Conservation (phyloP, 1,140 invertebrate genomes). For the Drosophila nikananu region DNA sequence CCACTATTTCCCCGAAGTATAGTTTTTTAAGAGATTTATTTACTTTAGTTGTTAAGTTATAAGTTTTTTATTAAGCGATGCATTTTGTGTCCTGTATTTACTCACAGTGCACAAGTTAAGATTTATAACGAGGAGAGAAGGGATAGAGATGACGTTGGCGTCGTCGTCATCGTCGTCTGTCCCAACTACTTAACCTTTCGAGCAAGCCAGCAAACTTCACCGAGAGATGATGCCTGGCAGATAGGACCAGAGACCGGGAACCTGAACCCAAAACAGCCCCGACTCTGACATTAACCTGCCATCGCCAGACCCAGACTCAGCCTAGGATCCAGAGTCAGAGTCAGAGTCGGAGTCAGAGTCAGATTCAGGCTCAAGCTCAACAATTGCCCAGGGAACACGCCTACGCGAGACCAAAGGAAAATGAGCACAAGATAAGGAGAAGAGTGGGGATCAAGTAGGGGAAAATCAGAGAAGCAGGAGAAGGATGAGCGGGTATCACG, state of each 20-base stretch:
- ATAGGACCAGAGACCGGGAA: conserved; percentile 28
- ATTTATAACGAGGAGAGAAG: conserved; percentile 2
- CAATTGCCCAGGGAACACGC: conserved; percentile 54
- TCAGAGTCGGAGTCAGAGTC: conserved; percentile 4
- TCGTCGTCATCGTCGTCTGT: conserved; percentile 27
- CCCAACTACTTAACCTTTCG: conserved; percentile 79
- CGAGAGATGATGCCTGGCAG: conserved; percentile 29
- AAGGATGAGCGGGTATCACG: conserved; percentile 29
- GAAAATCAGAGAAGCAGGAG: background rate
- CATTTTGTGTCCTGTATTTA: background rate
- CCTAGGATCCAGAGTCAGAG: conserved; percentile 13
- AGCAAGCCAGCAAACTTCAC: conserved; percentile 36
- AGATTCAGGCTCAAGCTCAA: conserved; percentile 42
- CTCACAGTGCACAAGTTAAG: conserved; percentile 4
- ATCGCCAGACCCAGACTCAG: conserved; percentile 32
- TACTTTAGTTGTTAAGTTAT: background rate
- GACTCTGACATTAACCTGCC: conserved; percentile 70
- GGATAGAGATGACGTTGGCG: conserved; percentile 6
- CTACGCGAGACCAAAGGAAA: conserved; percentile 22
- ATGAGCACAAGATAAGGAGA: conserved; percentile 10
- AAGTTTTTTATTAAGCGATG: background rate
- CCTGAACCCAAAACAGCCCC: conserved; percentile 30
- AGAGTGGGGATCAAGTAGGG: background rate
- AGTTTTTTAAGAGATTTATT: background rate
- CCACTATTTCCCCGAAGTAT: background rate